Evolutionary conservation across 2,888 invertebrate species (phyloP).

Genomic region (Limenitis arthemis): DNA sequence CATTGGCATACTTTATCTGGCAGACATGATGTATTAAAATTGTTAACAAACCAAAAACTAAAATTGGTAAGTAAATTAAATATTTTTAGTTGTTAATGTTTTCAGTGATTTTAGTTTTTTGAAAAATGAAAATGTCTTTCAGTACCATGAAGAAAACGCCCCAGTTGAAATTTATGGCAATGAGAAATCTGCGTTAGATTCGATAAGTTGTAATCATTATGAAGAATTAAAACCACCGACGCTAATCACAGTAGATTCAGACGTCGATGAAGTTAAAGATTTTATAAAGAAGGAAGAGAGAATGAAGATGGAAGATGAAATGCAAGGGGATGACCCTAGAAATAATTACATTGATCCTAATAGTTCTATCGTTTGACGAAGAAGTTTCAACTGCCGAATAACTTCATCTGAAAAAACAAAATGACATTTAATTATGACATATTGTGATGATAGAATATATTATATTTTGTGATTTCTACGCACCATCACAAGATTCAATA

Average conservation of each 20-base stretch:
- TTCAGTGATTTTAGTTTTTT: not conserved
- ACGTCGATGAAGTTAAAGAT: constrained; percentile 54
- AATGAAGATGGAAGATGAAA: constrained; percentile 48
- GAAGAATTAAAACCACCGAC: constrained; percentile 38
- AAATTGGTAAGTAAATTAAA: constrained; percentile 66
- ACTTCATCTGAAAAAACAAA: constrained; percentile 45
- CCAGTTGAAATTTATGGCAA: constrained; percentile 68
- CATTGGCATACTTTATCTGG: constrained; percentile 75
- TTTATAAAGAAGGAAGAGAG: constrained; percentile 49
- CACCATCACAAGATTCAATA: constrained; percentile 63
- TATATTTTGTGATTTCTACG: constrained; percentile 15
- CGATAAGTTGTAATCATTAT: constrained; percentile 59
- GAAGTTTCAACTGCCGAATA: constrained; percentile 49
- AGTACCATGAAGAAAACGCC: constrained; percentile 75
- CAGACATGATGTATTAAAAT: constrained; percentile 70
- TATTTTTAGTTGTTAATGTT: not conserved
- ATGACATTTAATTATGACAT: not conserved
- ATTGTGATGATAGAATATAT: no score
- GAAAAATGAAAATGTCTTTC: constrained; percentile 19
- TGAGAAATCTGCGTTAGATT: constrained; percentile 61
- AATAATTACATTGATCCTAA: constrained; percentile 48
- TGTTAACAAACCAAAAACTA: constrained; percentile 64
- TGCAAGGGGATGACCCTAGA: constrained; percentile 60
- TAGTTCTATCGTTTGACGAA: constrained; percentile 52
- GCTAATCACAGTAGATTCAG: constrained; percentile 42